phyloP scores from a whole-genome alignment of 1,140 invertebrate species.

The Carposina sasakii region DNA sequence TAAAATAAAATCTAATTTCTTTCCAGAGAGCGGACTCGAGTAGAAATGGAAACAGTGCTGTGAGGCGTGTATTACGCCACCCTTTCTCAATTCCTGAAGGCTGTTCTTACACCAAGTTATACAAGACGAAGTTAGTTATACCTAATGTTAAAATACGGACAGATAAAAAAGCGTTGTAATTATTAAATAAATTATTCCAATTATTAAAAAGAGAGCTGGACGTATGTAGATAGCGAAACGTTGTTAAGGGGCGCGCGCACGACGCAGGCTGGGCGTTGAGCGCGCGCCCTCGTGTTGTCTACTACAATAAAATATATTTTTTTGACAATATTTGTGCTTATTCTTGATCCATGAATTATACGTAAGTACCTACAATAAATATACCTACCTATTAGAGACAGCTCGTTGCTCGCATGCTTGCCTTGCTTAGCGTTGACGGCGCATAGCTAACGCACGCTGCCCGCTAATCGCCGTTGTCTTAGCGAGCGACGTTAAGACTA shows the following conservation, averaged over 20 bases:
- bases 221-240: conserved; percentile 68
- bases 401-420: no score
- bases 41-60: conserved; percentile 92
- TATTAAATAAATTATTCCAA: conserved; percentile 75
- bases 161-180: conserved; percentile 72
- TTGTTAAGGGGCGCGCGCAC: conserved; percentile 68
- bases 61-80: conserved; percentile 76
- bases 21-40: conserved; percentile 69
- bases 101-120: conserved; percentile 72
- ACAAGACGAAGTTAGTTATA: conserved; percentile 72
- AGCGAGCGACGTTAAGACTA: no score
- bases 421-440: no score
- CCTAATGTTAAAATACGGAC: conserved; percentile 68
- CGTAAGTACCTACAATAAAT: background rate
- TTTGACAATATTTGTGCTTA: conserved; percentile 57
- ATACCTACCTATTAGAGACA: no score
- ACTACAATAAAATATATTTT: conserved; percentile 73
- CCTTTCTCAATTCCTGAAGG: conserved; percentile 70
- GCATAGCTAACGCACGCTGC: no score
- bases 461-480: no score
- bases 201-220: conserved; percentile 71
- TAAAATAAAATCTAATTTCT: no score
- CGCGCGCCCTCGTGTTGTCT: conserved; percentile 67
- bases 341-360: background rate
- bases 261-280: conserved; percentile 62